Percentiles rank a stretch among this genome's conserved stretches.
phyloP scores from a whole-genome alignment of 2,888 invertebrate genomes.

The Sicus ferrugineus region DNA sequence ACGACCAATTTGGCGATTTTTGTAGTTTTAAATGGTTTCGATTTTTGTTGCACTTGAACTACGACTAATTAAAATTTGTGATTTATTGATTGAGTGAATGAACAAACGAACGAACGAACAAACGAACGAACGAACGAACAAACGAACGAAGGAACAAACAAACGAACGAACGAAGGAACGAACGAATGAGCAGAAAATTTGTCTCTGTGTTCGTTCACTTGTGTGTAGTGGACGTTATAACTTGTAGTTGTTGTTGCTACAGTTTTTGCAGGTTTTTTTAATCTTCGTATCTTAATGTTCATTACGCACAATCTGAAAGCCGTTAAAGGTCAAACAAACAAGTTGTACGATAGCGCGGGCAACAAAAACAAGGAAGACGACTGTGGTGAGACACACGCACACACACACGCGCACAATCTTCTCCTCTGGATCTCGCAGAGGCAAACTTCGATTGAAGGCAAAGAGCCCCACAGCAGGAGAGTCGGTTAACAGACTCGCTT shows the following conservation, averaged over 20 bases:
- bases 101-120: too few relatives aligned
- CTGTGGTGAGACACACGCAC: neutral
- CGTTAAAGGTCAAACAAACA: constrained; percentile 40
- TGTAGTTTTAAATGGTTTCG: neutral
- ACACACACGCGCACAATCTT: neutral
- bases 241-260: neutral
- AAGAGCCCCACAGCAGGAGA: neutral
- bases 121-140: too few relatives aligned
- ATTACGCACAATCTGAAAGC: constrained; percentile 33
- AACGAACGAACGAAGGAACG: too few relatives aligned
- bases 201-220: constrained; percentile 13
- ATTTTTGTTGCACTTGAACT: constrained; percentile 20
- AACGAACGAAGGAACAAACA: too few relatives aligned
- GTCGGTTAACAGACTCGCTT: neutral
- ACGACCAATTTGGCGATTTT: neutral
- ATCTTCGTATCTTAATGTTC: constrained; percentile 27
- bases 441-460: too few relatives aligned
- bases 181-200: too few relatives aligned
- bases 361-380: neutral
- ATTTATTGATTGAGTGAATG: neutral
- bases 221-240: constrained; percentile 23
- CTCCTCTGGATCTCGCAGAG: neutral
- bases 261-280: constrained; percentile 1
- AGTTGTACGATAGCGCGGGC: constrained; percentile 16
- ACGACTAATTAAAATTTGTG: constrained; percentile 9